phyloP scores from a whole-genome alignment of 64 coral and sea anemone species.

The Anthopleura sola region DNA sequence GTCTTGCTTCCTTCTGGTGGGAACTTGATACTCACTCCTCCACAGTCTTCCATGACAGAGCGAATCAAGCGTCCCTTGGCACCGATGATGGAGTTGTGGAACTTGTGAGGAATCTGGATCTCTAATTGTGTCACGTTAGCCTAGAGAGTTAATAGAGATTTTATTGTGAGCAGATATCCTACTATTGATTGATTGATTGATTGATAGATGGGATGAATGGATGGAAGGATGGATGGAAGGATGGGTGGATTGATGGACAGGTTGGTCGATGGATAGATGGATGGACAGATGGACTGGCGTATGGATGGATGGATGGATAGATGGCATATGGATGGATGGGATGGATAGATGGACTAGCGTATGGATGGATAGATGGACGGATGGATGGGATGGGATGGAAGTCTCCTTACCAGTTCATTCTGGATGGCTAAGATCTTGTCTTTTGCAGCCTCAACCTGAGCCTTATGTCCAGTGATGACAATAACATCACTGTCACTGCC shows the following conservation, averaged over 20 bases:
- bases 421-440: slow-evolving; percentile 95
- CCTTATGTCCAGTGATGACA: slow-evolving; percentile 90
- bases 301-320: too few species aligned
- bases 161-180: not conserved
- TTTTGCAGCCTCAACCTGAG: slow-evolving; percentile 75
- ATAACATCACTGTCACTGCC: slow-evolving; percentile 96
- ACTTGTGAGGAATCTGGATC: slow-evolving; percentile 79
- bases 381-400: too few species aligned
- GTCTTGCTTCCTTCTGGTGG: slow-evolving; percentile 88
- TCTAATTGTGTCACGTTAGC: slow-evolving; percentile 82
- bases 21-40: slow-evolving; percentile 93
- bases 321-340: too few species aligned
- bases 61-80: slow-evolving; percentile 94
- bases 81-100: slow-evolving; percentile 97
- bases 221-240: too few species aligned
- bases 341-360: too few species aligned
- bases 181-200: too few species aligned
- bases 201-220: too few species aligned
- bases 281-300: too few species aligned
- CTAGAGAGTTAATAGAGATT: slow-evolving; percentile 34
- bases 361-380: too few species aligned
- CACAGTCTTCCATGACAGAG: slow-evolving; percentile 99
- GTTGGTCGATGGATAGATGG: too few species aligned
- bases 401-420: slow-evolving; percentile 79
- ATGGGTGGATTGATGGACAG: too few species aligned